Conservation (phyloP, 2,797 vertebrate species). For the Erpetoichthys calabaricus region DNA sequence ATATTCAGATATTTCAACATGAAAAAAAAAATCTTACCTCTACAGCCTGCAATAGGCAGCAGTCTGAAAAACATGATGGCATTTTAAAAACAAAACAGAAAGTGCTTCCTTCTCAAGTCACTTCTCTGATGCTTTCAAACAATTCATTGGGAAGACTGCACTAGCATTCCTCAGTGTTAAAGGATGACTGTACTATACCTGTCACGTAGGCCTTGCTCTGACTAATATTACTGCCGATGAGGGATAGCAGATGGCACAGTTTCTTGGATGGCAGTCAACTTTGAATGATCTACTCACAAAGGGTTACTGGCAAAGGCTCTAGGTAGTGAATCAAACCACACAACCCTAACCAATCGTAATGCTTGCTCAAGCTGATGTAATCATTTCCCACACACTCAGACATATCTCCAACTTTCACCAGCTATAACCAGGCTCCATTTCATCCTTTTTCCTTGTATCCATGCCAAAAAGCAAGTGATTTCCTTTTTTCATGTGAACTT, state of each 20-base stretch:
- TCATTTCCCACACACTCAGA: slow-evolving; percentile 55
- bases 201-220: slow-evolving; percentile 32
- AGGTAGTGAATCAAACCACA: slow-evolving; percentile 81
- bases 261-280: slow-evolving; percentile 60
- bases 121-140: slow-evolving; percentile 27
- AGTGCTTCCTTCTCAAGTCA: slow-evolving; percentile 41
- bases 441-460: slow-evolving; percentile 17
- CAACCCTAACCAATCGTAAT: slow-evolving; percentile 65
- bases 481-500: too few species aligned
- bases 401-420: slow-evolving; percentile 36
- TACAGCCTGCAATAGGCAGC: slow-evolving; percentile 64
- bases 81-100: slow-evolving; percentile 54
- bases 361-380: slow-evolving; percentile 76
- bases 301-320: slow-evolving; percentile 63
- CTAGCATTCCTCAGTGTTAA: slow-evolving; percentile 22
- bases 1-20: slow-evolving; percentile 18
- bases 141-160: slow-evolving; percentile 26
- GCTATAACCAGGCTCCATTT: slow-evolving; percentile 32
- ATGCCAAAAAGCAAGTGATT: too few species aligned
- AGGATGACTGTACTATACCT: slow-evolving; percentile 34
- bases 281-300: slow-evolving; percentile 67
- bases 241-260: slow-evolving; percentile 47
- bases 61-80: slow-evolving; percentile 73
- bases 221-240: slow-evolving; percentile 19
- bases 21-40: slow-evolving; percentile 62